Base-by-base conservation (phyloP, 2,797 vertebrate genomes). In the Amphiprion clarkii region DNA sequence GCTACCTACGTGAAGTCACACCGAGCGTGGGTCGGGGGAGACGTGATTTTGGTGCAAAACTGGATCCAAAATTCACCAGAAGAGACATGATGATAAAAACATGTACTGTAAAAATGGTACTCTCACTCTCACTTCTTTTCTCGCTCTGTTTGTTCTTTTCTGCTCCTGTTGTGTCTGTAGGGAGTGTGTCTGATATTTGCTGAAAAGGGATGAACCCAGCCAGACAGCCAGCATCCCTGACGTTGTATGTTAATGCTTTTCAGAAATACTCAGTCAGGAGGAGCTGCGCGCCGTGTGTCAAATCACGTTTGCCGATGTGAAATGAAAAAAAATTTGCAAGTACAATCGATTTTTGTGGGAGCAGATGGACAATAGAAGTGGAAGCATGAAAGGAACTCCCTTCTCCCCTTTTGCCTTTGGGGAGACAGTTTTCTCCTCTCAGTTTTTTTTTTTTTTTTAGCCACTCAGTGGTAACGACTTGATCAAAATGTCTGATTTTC, bases 311-410 rank as follows among this genome's bases (percentile, higher is more conserved):
- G 63, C 57, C 42, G 5, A 52, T 64, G 62, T 82, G 79, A 87
- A 86, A 83, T 82, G 70, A 70, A 91, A 66, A 76, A 80, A 81
- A 76, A 93, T 91, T 84, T 92, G 89, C 89, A 89, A 92, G 87
- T 92, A 85, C 90, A 90, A 91, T 89, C 10, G 44, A 48, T 63
- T 75, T 72, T 51, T 11, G 42, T 29, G 11, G 76, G 75, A 71
- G 82, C 88, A 90, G 91, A 87, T 87, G 91, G 88, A 90, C 86
- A 88, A 86, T 86, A 65, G 90, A 70, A 55, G 67, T 70, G 56
- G 54, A 75, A 49, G 76, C 82, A 49, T 86, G 73, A 87, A 81
- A 81, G 67, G 71, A 73, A 27, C 55, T 67, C 73, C 62, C 61
- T 71, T n/a, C 51, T 14, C 12, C 51, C 54, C 68, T 40, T n/a